Conservation (phyloP, 2,113 vertebrate species). For the Thunnus thynnus region DNA sequence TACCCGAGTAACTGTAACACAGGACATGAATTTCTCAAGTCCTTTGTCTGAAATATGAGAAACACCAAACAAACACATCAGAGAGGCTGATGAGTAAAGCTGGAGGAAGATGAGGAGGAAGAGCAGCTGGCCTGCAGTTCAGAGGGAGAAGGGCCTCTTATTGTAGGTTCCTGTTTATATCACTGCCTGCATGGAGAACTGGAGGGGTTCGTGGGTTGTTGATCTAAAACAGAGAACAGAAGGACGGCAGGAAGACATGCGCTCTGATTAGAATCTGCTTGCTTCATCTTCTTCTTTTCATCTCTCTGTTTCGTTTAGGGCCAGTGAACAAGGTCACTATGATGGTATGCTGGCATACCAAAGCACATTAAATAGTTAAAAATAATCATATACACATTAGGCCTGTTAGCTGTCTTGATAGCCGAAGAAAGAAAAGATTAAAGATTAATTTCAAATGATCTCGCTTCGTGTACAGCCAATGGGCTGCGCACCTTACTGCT, state of each 20-base stretch:
- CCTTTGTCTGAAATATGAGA: slow-evolving; percentile 51
- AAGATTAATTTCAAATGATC: too few species aligned
- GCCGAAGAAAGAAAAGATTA: too few species aligned
- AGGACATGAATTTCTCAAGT: slow-evolving; percentile 8
- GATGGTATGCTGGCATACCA: neutral
- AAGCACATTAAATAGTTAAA: neutral
- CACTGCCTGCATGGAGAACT: slow-evolving; percentile 10
- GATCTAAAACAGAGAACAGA: slow-evolving; percentile 57
- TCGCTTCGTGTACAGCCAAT: too few species aligned
- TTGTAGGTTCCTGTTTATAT: slow-evolving; percentile 77
- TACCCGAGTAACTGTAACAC: neutral
- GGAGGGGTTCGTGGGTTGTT: slow-evolving; percentile 35
- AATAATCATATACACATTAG: neutral
- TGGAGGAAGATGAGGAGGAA: slow-evolving; percentile 57
- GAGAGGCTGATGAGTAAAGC: slow-evolving; percentile 34
- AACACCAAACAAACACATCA: slow-evolving; percentile 49
- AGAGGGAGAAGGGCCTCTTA: slow-evolving; percentile 51
- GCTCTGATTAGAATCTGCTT: slow-evolving; percentile 16
- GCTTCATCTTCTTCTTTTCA: slow-evolving; percentile 36
- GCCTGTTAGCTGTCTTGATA: too few species aligned
- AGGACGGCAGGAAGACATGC: slow-evolving; percentile 36
- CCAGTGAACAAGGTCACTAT: neutral
- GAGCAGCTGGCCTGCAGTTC: slow-evolving; percentile 68
- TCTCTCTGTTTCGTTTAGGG: slow-evolving; percentile 14
- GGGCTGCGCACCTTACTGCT: too few species aligned